Evolutionary conservation across 2,797 vertebrate species (phyloP).

Genomic region (Tapirus indicus): DNA sequence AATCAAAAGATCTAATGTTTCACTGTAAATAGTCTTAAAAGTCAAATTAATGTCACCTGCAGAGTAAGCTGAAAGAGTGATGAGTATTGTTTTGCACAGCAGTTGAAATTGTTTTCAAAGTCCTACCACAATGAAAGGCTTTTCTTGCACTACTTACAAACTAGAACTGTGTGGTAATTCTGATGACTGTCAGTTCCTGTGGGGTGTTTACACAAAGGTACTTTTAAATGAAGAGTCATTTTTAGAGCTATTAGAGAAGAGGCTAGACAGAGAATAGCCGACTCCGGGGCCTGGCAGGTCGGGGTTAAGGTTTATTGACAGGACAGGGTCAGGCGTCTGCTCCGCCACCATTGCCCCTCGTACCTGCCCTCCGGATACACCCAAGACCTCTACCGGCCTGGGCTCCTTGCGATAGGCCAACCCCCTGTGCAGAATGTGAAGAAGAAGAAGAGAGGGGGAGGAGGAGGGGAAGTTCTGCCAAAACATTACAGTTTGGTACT

Average conservation of each 20-base stretch:
- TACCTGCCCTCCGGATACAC: slow-evolving; percentile 80
- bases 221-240: slow-evolving; percentile 82
- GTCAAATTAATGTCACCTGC: slow-evolving; percentile 69
- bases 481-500: background rate
- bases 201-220: slow-evolving; percentile 81
- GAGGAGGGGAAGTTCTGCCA: background rate
- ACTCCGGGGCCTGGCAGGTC: slow-evolving; percentile 65
- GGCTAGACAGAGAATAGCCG: slow-evolving; percentile 76
- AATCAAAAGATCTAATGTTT: slow-evolving; percentile 75
- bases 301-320: slow-evolving; percentile 81
- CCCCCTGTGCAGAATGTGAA: background rate
- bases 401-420: background rate
- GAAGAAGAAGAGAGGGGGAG: background rate
- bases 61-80: slow-evolving; percentile 52
- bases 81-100: slow-evolving; percentile 71
- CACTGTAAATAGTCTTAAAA: slow-evolving; percentile 68
- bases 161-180: slow-evolving; percentile 57
- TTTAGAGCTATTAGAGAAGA: slow-evolving; percentile 75
- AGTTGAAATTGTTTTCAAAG: slow-evolving; percentile 42
- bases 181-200: slow-evolving; percentile 78
- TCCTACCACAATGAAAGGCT: slow-evolving; percentile 67
- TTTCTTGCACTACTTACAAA: slow-evolving; percentile 64
- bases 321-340: slow-evolving; percentile 78
- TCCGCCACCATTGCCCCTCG: slow-evolving; percentile 20
- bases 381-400: slow-evolving; percentile 62